Base-by-base conservation (phyloP, 2,113 vertebrate genomes). In the Prolemur simus region DNA sequence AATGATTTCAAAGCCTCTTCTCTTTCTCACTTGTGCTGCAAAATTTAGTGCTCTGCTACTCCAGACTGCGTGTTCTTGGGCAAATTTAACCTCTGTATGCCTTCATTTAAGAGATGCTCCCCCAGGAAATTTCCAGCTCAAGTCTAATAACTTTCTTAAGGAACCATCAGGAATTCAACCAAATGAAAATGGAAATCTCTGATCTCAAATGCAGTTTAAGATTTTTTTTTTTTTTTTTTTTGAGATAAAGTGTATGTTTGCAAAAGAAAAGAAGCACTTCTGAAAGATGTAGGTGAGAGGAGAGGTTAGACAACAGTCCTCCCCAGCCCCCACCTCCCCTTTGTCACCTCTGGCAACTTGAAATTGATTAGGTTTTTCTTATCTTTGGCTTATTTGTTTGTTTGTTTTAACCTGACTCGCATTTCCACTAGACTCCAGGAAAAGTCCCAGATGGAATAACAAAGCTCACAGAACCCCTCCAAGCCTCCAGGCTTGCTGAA, bases 371-470 rank as follows among this genome's bases (percentile, higher is more conserved):
- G 7, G 2, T 66, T 69, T 81, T 27, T 17, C 45, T 69, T 68
- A 64, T 25, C 63, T 85, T 80, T 14, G 2, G 15, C 18, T 29
- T 86, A 18, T 66, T 47, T 76, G 58, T 42, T 87, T 95, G 66
- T 77, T 95, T 90, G 37, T 58, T 90, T 92, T 49, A 69, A 94
- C 78, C 18, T 17, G 47, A 93, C 39, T 92, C 37, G n/a, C 37
- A 18, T 85, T 82, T 91, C 91, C 39, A 42, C 27, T 73, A 20
- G 39, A 54, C 49, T 91, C 60, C 76, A 91, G 60, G 91, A 69
- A 89, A 97, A 97, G 15, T 3, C 5, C 92, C 68, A 7, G 17
- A 92, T 87, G 73, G 47, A 93, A 3, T 37, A 91, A 96, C 77
- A 68, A 90, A 83, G 91, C 34, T 2, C 73, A 87, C n/a, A 29